phyloP scores from a whole-genome alignment of 2,797 vertebrate genomes.

The Manis javanica region DNA sequence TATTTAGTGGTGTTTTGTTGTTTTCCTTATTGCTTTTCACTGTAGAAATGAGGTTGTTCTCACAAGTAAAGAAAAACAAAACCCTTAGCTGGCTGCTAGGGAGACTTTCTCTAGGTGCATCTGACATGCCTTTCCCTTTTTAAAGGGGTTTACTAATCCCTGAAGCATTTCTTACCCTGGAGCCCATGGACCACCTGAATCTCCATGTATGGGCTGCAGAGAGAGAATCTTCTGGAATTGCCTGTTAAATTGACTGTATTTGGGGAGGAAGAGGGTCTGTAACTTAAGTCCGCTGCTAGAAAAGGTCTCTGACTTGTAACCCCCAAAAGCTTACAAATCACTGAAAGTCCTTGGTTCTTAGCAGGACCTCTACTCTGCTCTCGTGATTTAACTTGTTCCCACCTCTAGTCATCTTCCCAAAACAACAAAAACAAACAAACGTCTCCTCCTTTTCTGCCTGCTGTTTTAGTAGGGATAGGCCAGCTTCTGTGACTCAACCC shows the following conservation, averaged over 20 bases:
- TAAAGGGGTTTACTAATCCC: not conserved
- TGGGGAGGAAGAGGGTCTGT: not conserved
- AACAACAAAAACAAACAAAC: not conserved
- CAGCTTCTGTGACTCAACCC: not conserved
- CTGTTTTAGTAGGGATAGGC: not conserved
- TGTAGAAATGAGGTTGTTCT: not conserved
- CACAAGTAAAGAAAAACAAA: not conserved
- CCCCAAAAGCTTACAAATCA: no score
- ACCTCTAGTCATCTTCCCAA: not conserved
- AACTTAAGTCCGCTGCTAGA: no score
- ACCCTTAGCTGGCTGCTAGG: not conserved
- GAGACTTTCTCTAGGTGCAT: not conserved
- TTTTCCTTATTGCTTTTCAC: not conserved
- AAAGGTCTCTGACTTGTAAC: not conserved
- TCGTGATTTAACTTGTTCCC: not conserved
- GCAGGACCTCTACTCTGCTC: fast-evolving
- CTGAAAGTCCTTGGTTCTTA: not conserved
- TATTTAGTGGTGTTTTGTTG: not conserved
- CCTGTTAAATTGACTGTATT: not conserved
- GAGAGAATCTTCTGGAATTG: not conserved
- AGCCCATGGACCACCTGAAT: not conserved
- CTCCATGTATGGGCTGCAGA: not conserved
- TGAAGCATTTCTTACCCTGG: not conserved
- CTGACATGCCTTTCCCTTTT: not conserved
- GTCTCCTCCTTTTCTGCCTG: not conserved